A percentile compares a stretch with the other conserved stretches of the same genome.
Evolutionary conservation across 2,888 invertebrate species (phyloP).

Genomic region (Pollenia labialis): DNA sequence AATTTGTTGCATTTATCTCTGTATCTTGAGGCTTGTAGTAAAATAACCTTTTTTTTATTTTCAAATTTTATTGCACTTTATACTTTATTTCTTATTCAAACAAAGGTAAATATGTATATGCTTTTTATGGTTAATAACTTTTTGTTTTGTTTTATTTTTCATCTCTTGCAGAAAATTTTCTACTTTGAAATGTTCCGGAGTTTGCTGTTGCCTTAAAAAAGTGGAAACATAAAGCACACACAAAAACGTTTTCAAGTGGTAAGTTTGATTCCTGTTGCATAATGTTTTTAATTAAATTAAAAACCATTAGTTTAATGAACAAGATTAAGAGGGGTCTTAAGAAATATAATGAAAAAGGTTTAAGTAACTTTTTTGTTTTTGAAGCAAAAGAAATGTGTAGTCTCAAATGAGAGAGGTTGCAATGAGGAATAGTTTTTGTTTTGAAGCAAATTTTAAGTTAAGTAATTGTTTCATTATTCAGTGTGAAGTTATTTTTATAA

Average conservation of each 20-base stretch:
- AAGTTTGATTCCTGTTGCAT: constrained; percentile 58
- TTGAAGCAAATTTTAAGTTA: too few species aligned
- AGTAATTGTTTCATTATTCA: too few species aligned
- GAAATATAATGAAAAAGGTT: constrained; percentile 1
- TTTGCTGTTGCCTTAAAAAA: constrained; percentile 2
- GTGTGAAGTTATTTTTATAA: too few species aligned
- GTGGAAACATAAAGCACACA: constrained; percentile 1
- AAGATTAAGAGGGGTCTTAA: constrained; percentile 44
- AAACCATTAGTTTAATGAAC: constrained; percentile 54
- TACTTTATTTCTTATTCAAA: constrained; percentile 22
- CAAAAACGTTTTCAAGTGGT: constrained; percentile 62
- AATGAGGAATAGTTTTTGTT: too few species aligned
- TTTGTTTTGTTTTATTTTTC: constrained; percentile 38
- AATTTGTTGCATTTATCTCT: constrained; percentile 72
- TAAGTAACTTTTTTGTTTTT: background rate
- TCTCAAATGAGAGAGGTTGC: too few species aligned
- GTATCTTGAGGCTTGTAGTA: constrained; percentile 64
- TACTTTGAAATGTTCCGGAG: constrained; percentile 25
- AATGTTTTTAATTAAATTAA: constrained; percentile 63
- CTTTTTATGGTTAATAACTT: constrained; percentile 43
- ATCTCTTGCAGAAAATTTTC: constrained; percentile 71
- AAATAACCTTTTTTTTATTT: constrained; percentile 6
- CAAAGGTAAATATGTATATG: constrained; percentile 23
- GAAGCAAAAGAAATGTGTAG: background rate
- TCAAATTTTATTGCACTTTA: background rate